Percentiles rank a stretch among this genome's conserved stretches.
phyloP scores from a whole-genome alignment of 2,797 vertebrate species.

The Limnodromus scolopaceus region DNA sequence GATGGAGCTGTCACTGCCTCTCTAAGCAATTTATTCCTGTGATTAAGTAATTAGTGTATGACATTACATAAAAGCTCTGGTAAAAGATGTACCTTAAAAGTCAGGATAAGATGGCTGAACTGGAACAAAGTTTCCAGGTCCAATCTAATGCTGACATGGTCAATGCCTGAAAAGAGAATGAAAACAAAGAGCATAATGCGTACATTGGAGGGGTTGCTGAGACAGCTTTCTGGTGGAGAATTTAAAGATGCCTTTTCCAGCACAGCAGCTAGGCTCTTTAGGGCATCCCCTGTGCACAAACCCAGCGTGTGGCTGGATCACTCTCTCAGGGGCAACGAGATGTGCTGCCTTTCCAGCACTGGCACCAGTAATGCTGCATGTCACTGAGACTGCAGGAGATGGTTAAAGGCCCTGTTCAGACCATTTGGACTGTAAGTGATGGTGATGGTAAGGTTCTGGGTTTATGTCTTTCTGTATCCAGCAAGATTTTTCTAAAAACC shows the following conservation, averaged over 20 bases:
- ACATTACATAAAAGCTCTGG: constrained; percentile 6
- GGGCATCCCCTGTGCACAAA: neutral
- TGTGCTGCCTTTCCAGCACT: neutral
- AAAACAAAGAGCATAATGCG: neutral
- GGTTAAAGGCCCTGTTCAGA: neutral
- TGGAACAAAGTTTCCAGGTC: constrained; percentile 90
- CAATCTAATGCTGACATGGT: constrained; percentile 87
- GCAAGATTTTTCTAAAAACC: neutral
- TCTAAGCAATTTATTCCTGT: constrained; percentile 47
- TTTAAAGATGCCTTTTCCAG: neutral
- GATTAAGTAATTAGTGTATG: constrained; percentile 33
- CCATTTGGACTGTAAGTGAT: neutral
- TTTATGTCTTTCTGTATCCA: neutral
- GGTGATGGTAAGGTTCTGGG: neutral
- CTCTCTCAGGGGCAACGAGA: rapidly evolving
- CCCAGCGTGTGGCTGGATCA: rapidly evolving
- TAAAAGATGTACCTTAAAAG: constrained; percentile 86
- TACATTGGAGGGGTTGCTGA: neutral
- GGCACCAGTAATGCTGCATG: neutral
- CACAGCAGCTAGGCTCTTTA: neutral
- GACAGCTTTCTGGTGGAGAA: neutral
- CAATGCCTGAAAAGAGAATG: constrained; percentile 71
- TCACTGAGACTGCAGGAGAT: neutral
- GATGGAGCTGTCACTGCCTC: constrained; percentile 8
- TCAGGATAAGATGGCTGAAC: constrained; percentile 92